Percentiles rank a stretch among this genome's conserved stretches.
Evolutionary conservation across 2,888 invertebrate species (phyloP).

Genomic region (Anthrax anthrax): DNA sequence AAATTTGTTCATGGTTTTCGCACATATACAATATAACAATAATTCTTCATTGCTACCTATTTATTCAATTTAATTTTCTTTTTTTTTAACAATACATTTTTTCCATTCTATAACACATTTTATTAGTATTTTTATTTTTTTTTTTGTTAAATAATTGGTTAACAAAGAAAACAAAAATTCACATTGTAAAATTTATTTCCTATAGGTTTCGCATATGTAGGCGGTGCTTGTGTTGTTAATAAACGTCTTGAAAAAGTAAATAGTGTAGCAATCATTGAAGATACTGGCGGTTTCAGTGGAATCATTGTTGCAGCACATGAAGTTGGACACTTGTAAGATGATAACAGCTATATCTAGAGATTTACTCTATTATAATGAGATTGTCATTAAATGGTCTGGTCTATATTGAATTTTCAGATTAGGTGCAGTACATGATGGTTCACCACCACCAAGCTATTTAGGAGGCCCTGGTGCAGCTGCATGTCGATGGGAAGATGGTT

Average conservation of each 20-base stretch:
- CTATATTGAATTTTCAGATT: conserved; percentile 50
- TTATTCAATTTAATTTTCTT: too few species aligned
- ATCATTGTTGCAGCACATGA: conserved; percentile 94
- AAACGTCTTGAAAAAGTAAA: conserved; percentile 90
- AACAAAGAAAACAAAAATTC: too few species aligned
- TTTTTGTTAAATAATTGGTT: too few species aligned
- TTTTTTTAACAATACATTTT: too few species aligned
- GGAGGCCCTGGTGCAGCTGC: conserved; percentile 90
- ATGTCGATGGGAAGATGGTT: conserved; percentile 91
- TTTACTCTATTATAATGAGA: too few species aligned
- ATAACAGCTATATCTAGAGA: too few species aligned
- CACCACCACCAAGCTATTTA: conserved; percentile 84
- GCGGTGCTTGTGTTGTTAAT: conserved; percentile 91
- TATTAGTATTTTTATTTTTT: neutral
- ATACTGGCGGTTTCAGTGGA: conserved; percentile 90
- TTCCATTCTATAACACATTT: too few species aligned
- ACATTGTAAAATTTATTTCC: too few species aligned
- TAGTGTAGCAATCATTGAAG: conserved; percentile 91
- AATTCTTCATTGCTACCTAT: too few species aligned
- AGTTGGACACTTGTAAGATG: conserved; percentile 88
- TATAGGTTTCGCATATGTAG: conserved; percentile 88
- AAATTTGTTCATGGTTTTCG: too few species aligned
- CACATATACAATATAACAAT: too few species aligned
- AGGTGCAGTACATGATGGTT: conserved; percentile 93
- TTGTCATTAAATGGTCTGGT: too few species aligned